Evolutionary conservation across 2,797 vertebrate genomes (phyloP).

Genomic region (Hapalemur alaotrensis): DNA sequence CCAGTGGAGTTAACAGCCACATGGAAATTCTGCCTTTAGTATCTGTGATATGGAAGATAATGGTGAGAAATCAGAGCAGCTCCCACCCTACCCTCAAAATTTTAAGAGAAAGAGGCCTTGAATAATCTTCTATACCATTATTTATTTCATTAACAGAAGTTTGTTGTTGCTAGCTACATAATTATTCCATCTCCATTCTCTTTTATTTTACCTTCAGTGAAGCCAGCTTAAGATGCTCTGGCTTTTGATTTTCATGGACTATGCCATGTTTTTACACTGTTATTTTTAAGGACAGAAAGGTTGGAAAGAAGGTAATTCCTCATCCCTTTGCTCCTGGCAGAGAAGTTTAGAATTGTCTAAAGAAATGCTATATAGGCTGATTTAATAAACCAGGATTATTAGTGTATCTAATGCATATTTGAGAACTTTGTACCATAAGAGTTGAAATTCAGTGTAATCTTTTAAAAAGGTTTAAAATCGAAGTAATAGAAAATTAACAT

Average conservation of each 20-base stretch:
- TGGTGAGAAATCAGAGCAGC: background rate
- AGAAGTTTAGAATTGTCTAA: background rate
- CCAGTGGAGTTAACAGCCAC: background rate
- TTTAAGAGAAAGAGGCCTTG: constrained; percentile 14
- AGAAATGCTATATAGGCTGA: background rate
- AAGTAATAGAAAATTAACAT: background rate
- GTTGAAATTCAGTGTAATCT: background rate
- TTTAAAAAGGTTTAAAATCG: background rate
- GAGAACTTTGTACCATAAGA: background rate
- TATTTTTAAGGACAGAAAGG: background rate
- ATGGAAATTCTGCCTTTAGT: constrained; percentile 1
- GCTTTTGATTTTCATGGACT: background rate
- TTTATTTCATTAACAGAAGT: constrained; percentile 3
- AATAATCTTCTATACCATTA: background rate
- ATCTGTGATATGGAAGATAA: background rate
- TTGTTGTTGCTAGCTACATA: background rate
- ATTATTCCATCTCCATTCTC: background rate
- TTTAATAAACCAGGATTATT: background rate
- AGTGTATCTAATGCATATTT: background rate
- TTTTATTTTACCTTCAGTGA: constrained; percentile 35
- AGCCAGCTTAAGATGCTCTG: background rate
- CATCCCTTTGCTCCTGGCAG: constrained; percentile 34
- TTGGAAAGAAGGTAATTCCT: background rate
- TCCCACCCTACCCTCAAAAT: constrained; percentile 11
- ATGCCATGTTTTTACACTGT: background rate